Evolutionary conservation across 1,140 invertebrate species (phyloP).

Genomic region (Leptinotarsa undecemlineata): DNA sequence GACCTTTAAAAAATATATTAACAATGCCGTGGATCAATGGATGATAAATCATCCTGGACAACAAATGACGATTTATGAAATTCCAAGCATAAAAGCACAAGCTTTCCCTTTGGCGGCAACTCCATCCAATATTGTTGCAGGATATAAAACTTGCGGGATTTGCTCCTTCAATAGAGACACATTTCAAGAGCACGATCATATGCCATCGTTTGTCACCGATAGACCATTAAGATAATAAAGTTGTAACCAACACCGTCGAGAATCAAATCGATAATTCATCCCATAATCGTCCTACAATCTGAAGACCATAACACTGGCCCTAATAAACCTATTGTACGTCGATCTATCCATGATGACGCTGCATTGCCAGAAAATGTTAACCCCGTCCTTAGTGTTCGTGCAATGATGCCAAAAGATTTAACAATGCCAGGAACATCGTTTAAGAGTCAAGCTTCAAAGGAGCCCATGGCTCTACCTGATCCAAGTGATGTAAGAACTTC

Average conservation of each 20-base stretch:
- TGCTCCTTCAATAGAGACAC: constrained; percentile 41
- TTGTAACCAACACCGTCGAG: background rate
- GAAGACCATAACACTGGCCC: background rate
- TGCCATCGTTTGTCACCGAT: background rate
- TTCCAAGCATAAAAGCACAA: constrained; percentile 43
- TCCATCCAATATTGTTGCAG: constrained; percentile 45
- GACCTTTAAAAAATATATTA: constrained; percentile 45
- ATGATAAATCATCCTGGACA: constrained; percentile 40
- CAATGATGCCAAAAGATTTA: background rate
- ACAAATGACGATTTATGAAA: constrained; percentile 43
- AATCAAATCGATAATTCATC: constrained; percentile 8
- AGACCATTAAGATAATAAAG: background rate
- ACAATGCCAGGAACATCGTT: background rate
- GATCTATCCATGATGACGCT: constrained; percentile 7
- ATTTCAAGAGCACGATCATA: constrained; percentile 29
- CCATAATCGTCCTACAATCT: background rate
- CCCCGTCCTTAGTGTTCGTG: background rate
- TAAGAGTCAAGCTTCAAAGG: background rate
- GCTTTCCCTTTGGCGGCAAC: constrained; percentile 47
- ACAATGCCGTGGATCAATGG: constrained; percentile 32
- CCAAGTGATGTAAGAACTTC: background rate
- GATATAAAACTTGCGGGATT: constrained; percentile 46
- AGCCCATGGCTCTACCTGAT: background rate
- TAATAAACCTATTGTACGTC: background rate
- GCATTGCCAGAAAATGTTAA: constrained; percentile 6